These are phyloP conservation scores for Rotaria socialis DNA, from an alignment of 2,888 invertebrate species.

Conservation along the genomic window DNA sequence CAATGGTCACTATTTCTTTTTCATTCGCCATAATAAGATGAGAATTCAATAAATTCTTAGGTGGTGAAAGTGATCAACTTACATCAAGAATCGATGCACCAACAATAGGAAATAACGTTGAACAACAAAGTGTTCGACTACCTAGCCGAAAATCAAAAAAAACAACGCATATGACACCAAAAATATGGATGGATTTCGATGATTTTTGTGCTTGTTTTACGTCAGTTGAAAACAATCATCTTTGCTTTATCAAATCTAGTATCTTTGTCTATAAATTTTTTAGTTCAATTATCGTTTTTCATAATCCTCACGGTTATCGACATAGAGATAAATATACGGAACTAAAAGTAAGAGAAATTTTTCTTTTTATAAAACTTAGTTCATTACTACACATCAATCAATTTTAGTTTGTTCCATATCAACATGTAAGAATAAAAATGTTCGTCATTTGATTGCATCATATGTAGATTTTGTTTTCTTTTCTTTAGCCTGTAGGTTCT, in stretches of 20 bases:
- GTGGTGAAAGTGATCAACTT: neutral
- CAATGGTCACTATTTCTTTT: no score
- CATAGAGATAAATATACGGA: conserved; percentile 54
- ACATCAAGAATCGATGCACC: neutral
- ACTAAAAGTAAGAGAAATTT: conserved; percentile 51
- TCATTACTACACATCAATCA: neutral
- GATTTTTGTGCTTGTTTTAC: conserved; percentile 58
- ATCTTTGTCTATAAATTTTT: conserved; percentile 45
- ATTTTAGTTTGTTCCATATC: neutral
- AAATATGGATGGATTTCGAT: conserved; percentile 59
- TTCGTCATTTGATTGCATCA: neutral
- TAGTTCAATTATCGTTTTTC: conserved; percentile 57
- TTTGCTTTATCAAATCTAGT: neutral
- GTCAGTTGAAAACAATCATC: conserved; percentile 50
- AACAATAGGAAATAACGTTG: neutral
- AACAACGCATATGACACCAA: conserved; percentile 48
- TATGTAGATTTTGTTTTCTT: neutral
- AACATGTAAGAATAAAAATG: neutral
- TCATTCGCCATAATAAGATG: no score
- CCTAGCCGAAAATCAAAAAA: neutral
- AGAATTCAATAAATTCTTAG: neutral
- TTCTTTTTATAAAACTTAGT: no score
- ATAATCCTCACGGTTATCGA: conserved; percentile 57
- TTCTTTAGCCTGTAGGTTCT: conserved; percentile 32
- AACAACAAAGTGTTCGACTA: neutral